These are phyloP conservation scores for Chiloscyllium punctatum DNA, from an alignment of 2,797 vertebrate genomes.

Conservation along the genomic window DNA sequence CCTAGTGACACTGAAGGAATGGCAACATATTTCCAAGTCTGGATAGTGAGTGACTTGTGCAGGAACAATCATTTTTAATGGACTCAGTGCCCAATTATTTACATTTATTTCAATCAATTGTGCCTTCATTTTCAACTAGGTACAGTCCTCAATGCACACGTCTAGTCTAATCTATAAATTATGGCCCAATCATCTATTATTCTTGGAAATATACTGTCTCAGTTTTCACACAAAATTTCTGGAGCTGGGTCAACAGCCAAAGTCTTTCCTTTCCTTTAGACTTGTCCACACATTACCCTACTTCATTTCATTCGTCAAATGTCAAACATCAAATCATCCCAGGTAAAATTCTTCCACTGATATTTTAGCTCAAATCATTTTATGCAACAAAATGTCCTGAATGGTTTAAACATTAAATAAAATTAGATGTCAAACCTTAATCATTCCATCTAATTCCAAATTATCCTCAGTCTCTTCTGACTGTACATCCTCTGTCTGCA, in stretches of 20 bases:
- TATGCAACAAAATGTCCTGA: neutral
- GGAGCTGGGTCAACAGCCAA: neutral
- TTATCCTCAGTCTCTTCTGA: slow-evolving; percentile 62
- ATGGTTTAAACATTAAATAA: neutral
- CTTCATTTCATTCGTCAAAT: neutral
- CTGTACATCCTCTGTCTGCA: slow-evolving; percentile 52
- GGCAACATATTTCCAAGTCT: no score
- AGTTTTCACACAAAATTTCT: neutral
- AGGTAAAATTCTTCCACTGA: neutral
- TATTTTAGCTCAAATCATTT: neutral
- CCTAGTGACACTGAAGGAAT: no score
- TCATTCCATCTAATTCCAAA: slow-evolving; percentile 79
- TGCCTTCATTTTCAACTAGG: neutral
- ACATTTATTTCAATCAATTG: neutral
- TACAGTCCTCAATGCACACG: neutral
- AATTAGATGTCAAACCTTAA: slow-evolving; percentile 67
- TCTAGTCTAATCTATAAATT: neutral
- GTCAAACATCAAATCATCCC: neutral
- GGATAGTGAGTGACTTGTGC: no score
- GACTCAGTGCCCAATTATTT: neutral
- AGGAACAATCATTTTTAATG: neutral
- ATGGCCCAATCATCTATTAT: neutral
- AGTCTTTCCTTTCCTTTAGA: neutral
- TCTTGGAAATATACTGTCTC: neutral
- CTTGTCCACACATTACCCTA: neutral